Percentiles rank a stretch among this genome's conserved stretches.
Evolutionary conservation across 2,888 invertebrate genomes (phyloP).

Genomic region (Drosophila prostipennis): DNA sequence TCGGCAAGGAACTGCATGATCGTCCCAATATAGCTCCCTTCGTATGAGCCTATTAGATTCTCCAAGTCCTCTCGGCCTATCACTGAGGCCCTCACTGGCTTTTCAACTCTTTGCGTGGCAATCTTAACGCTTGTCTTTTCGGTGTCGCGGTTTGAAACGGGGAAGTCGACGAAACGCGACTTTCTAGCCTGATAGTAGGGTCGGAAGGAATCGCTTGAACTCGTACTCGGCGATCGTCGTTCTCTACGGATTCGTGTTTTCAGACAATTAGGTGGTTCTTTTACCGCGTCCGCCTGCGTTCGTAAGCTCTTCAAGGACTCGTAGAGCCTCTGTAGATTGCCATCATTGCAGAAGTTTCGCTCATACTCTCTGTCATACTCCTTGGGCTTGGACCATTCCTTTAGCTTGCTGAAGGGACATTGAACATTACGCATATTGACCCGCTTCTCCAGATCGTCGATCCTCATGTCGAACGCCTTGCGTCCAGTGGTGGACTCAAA

Average conservation of each 20-base stretch:
- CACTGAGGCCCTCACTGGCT: constrained; percentile 68
- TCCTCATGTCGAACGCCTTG: constrained; percentile 78
- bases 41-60: constrained; percentile 87
- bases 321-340: constrained; percentile 80
- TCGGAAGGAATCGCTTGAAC: background rate
- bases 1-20: constrained; percentile 91
- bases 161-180: background rate
- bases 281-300: constrained; percentile 54
- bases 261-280: constrained; percentile 72
- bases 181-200: background rate
- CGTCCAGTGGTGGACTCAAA: constrained; percentile 73
- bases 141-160: too few species aligned
- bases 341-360: constrained; percentile 81
- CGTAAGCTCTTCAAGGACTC: constrained; percentile 78
- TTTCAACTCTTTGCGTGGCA: background rate
- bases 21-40: constrained; percentile 89
- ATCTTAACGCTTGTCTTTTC: background rate
- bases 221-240: background rate
- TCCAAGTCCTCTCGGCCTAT: constrained; percentile 61
- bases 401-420: constrained; percentile 80
- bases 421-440: constrained; percentile 67
- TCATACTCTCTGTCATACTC: constrained; percentile 75
- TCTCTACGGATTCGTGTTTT: constrained; percentile 5
- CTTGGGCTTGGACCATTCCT: constrained; percentile 81
- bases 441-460: constrained; percentile 79